These are phyloP conservation scores for Vespertilio murinus DNA, from an alignment of 2,797 vertebrate species.

Conservation along the genomic window DNA sequence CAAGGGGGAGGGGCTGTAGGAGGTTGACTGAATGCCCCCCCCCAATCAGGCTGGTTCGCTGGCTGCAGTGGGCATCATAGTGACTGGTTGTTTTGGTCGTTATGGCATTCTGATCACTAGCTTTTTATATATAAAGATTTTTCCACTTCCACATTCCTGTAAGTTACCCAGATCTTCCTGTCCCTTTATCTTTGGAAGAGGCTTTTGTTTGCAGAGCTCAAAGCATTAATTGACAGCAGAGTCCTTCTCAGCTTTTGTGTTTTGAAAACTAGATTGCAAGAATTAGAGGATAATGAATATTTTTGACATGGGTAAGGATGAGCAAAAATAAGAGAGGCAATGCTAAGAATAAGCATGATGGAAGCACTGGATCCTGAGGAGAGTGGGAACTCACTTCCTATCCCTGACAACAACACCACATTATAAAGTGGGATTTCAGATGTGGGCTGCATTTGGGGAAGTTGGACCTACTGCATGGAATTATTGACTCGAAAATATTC, in stretches of 20 bases:
- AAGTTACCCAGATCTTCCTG: neutral
- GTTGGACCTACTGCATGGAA: neutral
- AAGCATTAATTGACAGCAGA: constrained; percentile 6
- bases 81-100: too few relatives aligned
- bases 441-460: neutral
- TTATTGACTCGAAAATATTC: neutral
- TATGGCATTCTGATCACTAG: too few relatives aligned
- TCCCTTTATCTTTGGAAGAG: neutral
- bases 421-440: neutral
- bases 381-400: neutral
- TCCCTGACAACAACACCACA: neutral
- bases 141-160: neutral
- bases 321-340: neutral
- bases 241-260: neutral
- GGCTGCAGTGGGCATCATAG: too few relatives aligned
- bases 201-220: neutral
- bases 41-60: too few relatives aligned
- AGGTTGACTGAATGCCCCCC: too few relatives aligned
- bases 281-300: neutral
- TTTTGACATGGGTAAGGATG: neutral
- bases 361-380: neutral
- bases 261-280: constrained; percentile 46
- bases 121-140: neutral
- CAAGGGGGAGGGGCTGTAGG: too few relatives aligned
- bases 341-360: neutral